Base-by-base conservation (phyloP, 2,113 vertebrate species). In the Ceuthmochares aereus region DNA sequence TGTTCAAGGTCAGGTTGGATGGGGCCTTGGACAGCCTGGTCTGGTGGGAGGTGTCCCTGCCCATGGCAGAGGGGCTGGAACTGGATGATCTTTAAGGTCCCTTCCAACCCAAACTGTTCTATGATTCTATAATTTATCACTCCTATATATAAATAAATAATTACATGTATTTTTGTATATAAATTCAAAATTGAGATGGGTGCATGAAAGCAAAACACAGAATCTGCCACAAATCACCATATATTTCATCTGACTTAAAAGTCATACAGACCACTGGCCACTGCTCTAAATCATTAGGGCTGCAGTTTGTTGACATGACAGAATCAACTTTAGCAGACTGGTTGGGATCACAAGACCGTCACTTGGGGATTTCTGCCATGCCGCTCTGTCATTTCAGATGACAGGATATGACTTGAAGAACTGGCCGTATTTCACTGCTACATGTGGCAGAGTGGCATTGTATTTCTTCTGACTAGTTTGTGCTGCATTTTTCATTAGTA, bases 231-330 rank as follows among this genome's bases (percentile, higher is more conserved):
- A 67, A 63, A 36, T 37, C 36, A 72, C 42, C 27, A 55, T 7
- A 0, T 45, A 60, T 27, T 62, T 76, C 32, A 79, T 67, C 49
- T 34, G n/a, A 77, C 23, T 66, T 26, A 14, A 72, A n/a, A 59
- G 70, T 7, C 0, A 0, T 40, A 45, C 27, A 51, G 40, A 76
- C 10, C 8, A 4, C 27, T 16, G 22, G 21, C 16, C 42, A n/a
- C 3, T 70, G 42, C 52, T 84, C 45, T 34, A 17, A 25, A 3
- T 34, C 62, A 43, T 56, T 23, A 58, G 73, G 43, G 54, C 43
- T 51, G 54, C 47, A 43, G 58, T 59, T 21, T 29, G 69, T 58
- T 43, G 64, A 90, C 52, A 56, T 0, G 2, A 27, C 52, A 75
- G 47, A 84, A 52, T 2, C 2, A 16, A 84, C 47, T 20, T 45